Conservation (phyloP, 2,113 vertebrate species). For the Pelvicachromis taeniatus region DNA sequence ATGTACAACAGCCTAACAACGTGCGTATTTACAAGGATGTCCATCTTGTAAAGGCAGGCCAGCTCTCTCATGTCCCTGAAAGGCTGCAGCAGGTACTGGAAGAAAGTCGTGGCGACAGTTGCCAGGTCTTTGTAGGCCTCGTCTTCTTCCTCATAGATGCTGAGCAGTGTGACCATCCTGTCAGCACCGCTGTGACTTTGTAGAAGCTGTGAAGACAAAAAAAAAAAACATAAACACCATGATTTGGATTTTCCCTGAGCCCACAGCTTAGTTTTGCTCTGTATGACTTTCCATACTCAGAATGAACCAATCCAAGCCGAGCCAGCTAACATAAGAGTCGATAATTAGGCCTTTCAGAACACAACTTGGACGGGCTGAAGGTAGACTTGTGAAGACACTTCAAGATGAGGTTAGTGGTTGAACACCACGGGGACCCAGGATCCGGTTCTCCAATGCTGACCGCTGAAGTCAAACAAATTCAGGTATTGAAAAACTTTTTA, state of each 20-base stretch:
- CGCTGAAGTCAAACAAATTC: neutral
- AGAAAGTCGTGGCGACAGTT: slow-evolving; percentile 84
- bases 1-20: neutral
- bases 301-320: neutral
- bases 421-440: neutral
- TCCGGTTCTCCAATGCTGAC: neutral
- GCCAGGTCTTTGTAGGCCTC: slow-evolving; percentile 84
- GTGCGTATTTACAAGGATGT: slow-evolving; percentile 80
- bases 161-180: slow-evolving; percentile 83
- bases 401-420: neutral
- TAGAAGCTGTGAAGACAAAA: slow-evolving; percentile 74
- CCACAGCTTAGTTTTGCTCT: neutral
- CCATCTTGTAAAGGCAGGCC: slow-evolving; percentile 85
- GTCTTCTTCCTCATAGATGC: slow-evolving; percentile 87
- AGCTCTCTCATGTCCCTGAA: slow-evolving; percentile 93
- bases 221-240: neutral
- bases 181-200: slow-evolving; percentile 76
- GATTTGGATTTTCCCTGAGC: neutral
- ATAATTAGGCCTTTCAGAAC: neutral
- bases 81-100: slow-evolving; percentile 91
- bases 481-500: neutral
- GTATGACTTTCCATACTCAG: neutral
- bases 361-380: neutral
- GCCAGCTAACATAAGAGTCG: neutral
- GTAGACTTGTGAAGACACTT: neutral